phyloP scores from a whole-genome alignment of 2,113 vertebrate genomes.

The Daphoenositta chrysoptera region DNA sequence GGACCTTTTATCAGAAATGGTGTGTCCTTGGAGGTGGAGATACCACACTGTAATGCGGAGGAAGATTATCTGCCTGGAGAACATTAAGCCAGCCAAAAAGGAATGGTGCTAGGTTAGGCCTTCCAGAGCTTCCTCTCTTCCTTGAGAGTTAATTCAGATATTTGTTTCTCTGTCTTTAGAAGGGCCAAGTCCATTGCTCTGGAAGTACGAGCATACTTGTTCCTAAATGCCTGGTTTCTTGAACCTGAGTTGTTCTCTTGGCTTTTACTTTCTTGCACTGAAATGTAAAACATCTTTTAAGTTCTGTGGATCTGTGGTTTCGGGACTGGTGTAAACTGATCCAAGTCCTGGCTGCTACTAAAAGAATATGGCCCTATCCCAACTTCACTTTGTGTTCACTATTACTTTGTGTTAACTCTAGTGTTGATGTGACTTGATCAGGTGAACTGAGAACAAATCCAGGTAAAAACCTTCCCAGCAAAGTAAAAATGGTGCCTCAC shows the following conservation, averaged over 20 bases:
- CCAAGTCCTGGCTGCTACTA: not conserved
- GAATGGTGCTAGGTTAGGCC: not conserved
- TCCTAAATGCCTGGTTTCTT: not conserved
- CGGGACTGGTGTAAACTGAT: not conserved
- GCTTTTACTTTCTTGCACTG: not conserved
- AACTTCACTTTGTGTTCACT: not conserved
- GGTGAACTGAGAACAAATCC: not conserved
- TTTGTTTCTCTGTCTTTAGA: not conserved
- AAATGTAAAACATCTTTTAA: not conserved
- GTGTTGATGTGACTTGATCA: not conserved
- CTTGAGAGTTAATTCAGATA: not conserved
- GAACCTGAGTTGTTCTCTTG: not conserved
- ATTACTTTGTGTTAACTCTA: not conserved
- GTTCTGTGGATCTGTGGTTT: not conserved
- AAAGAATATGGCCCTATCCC: not conserved
- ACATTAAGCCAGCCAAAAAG: not conserved
- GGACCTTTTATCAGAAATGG: not conserved
- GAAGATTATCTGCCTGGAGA: not conserved
- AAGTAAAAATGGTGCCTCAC: not conserved
- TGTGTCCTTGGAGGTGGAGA: not conserved
- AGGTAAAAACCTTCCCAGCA: not conserved
- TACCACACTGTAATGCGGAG: not conserved
- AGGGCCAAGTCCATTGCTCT: not conserved
- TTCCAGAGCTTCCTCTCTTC: not conserved
- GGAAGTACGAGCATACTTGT: not conserved